A percentile compares a stretch with the other conserved stretches of the same genome.
These are phyloP conservation scores for Pipistrellus kuhlii DNA, from an alignment of 2,797 vertebrate genomes.

Conservation along the genomic window DNA sequence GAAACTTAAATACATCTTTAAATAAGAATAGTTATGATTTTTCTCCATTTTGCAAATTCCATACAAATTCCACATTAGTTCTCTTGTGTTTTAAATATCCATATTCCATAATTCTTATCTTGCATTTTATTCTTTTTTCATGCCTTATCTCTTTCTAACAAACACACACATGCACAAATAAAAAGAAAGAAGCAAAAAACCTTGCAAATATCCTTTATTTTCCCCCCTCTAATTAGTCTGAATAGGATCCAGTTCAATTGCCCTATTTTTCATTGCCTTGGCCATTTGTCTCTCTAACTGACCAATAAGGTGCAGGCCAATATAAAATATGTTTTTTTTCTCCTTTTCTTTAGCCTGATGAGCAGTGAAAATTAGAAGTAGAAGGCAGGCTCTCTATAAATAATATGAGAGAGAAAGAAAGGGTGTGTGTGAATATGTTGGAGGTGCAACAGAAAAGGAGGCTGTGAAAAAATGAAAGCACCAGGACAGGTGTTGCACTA, in stretches of 20 bases:
- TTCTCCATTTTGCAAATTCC: not conserved
- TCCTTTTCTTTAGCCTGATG: conserved; percentile 28
- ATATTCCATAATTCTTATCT: conserved; percentile 16
- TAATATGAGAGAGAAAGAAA: not conserved
- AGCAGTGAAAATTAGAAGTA: not conserved
- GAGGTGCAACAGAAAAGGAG: rapidly evolving
- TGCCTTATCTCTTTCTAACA: conserved; percentile 66
- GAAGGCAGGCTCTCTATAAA: not conserved
- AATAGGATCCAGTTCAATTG: conserved; percentile 51
- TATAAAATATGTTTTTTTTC: conserved; percentile 38
- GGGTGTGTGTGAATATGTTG: rapidly evolving
- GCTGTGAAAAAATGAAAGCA: not conserved
- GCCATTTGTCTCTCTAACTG: conserved; percentile 39
- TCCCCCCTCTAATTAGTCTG: conserved; percentile 55
- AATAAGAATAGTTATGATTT: not conserved
- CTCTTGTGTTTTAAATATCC: conserved; percentile 3
- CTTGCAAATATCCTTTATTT: conserved; percentile 53
- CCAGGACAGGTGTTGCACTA: not conserved
- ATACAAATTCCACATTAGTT: conserved; percentile 29
- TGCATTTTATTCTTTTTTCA: conserved; percentile 45
- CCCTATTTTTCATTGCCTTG: conserved; percentile 49
- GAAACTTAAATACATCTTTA: not conserved
- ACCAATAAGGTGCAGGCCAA: conserved; percentile 20
- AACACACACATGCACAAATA: not conserved
- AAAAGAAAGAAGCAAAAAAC: not conserved